These are phyloP conservation scores for Loxodonta africana DNA, from an alignment of 2,113 vertebrate genomes.

Conservation along the genomic window DNA sequence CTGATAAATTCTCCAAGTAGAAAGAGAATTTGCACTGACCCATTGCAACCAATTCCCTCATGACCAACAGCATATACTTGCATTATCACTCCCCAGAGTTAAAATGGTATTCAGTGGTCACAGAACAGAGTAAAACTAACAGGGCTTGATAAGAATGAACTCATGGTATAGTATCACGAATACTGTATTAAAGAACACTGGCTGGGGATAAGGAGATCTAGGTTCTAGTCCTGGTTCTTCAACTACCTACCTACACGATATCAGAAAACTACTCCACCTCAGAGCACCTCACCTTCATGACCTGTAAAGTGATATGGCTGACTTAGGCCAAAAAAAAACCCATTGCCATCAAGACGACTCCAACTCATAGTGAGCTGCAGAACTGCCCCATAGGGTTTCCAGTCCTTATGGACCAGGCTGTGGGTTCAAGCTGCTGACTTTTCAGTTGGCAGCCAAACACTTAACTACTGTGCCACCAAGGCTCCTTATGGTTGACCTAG, in stretches of 20 bases:
- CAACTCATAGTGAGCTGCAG: not conserved
- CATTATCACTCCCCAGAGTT: not conserved
- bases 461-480: not conserved
- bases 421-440: not conserved
- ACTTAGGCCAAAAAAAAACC: not conserved
- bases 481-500: slow-evolving; percentile 43
- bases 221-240: slow-evolving; percentile 31
- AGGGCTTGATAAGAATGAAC: not conserved
- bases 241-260: not conserved
- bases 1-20: slow-evolving; percentile 17
- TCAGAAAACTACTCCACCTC: not conserved
- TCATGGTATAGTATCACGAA: not conserved
- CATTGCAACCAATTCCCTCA: slow-evolving; percentile 1
- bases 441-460: not conserved
- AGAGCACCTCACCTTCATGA: slow-evolving; percentile 12
- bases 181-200: not conserved
- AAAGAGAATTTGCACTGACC: slow-evolving; percentile 47
- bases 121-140: slow-evolving; percentile 41
- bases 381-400: not conserved
- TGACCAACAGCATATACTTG: not conserved
- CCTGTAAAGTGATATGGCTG: slow-evolving; percentile 39
- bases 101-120: slow-evolving; percentile 7
- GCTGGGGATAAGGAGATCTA: not conserved
- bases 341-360: not conserved
- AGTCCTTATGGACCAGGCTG: not conserved